phyloP scores from a whole-genome alignment of 2,888 invertebrate species.

The Halictus ligatus region DNA sequence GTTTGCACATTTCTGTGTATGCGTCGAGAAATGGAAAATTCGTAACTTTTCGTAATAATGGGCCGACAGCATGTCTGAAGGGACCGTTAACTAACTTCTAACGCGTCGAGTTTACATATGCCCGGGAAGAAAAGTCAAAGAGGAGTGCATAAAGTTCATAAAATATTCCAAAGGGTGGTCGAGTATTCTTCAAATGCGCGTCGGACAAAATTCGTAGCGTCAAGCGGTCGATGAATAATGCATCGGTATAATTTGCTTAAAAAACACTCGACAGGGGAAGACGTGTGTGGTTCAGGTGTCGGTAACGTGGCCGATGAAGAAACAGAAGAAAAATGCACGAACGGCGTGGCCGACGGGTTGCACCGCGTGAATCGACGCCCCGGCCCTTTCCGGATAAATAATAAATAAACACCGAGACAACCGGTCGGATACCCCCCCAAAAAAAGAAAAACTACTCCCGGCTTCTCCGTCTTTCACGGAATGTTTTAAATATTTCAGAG shows the following conservation, averaged over 20 bases:
- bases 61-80: background rate
- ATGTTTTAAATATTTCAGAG: background rate
- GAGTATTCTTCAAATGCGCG: background rate
- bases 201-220: background rate
- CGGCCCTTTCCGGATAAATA: conserved; percentile 31
- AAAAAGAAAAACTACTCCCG: background rate
- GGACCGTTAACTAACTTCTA: background rate
- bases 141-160: background rate
- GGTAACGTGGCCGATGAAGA: background rate
- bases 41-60: background rate
- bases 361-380: background rate
- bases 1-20: background rate
- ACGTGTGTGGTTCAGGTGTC: conserved; percentile 15
- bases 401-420: conserved; percentile 24
- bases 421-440: background rate
- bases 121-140: background rate
- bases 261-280: background rate
- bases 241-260: conserved; percentile 21
- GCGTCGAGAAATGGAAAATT: background rate
- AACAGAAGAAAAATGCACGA: conserved; percentile 9
- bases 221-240: background rate
- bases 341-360: background rate
- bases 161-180: conserved; percentile 1
- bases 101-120: background rate
- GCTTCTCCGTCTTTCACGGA: background rate